Percentiles rank a stretch among this genome's conserved stretches.
phyloP scores from a whole-genome alignment of 2,113 vertebrate species.

The Sylvilagus bachmani region DNA sequence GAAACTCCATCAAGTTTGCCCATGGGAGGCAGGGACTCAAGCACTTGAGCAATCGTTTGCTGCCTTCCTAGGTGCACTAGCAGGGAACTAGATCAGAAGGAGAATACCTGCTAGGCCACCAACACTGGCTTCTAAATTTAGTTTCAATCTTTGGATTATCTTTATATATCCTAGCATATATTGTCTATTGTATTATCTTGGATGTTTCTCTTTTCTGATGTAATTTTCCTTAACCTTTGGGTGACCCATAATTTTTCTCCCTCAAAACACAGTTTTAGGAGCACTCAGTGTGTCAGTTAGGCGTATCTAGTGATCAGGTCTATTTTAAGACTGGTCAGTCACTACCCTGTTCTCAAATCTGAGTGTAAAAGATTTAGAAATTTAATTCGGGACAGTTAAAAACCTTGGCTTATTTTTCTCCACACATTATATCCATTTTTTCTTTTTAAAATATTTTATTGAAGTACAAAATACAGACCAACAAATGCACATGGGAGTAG shows the following conservation, averaged over 20 bases:
- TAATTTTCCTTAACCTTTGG: neutral
- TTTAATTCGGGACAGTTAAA: neutral
- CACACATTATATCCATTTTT: neutral
- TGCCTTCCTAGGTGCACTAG: too few relatives aligned
- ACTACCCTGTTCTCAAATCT: neutral
- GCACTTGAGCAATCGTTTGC: too few relatives aligned
- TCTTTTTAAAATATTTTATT: neutral
- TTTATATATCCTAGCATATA: neutral
- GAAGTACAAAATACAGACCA: too few relatives aligned
- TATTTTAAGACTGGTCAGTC: neutral
- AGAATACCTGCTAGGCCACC: too few relatives aligned
- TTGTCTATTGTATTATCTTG: neutral
- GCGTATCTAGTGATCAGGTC: neutral
- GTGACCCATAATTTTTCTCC: neutral
- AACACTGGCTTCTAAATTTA: neutral
- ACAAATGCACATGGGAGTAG: too few relatives aligned
- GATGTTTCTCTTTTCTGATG: neutral
- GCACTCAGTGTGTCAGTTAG: too few relatives aligned
- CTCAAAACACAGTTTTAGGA: neutral
- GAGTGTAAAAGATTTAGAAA: neutral
- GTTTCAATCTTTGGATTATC: neutral
- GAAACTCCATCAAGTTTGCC: too few relatives aligned
- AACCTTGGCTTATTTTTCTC: neutral
- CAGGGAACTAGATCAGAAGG: too few relatives aligned
- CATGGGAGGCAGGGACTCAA: too few relatives aligned